These are phyloP conservation scores for Drosophila nebulosa DNA, from an alignment of 1,140 invertebrate species.

Conservation along the genomic window DNA sequence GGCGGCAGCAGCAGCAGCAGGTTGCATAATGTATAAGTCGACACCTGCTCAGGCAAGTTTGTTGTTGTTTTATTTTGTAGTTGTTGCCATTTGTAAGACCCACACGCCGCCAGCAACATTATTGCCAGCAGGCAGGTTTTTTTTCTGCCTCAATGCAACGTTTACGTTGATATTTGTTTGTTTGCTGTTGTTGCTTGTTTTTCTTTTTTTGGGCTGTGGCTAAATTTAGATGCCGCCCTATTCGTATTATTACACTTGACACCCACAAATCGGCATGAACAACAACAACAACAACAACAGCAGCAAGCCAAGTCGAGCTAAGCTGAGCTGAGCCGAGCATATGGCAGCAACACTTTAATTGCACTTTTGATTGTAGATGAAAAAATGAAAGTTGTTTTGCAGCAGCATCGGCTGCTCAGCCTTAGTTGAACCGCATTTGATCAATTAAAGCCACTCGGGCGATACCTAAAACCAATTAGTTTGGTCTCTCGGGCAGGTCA, in stretches of 20 bases:
- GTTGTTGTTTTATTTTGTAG: conserved; percentile 4
- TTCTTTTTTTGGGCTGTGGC: conserved; percentile 31
- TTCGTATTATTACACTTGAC: conserved; percentile 68
- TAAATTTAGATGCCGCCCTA: conserved; percentile 76
- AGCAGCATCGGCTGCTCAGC: conserved; percentile 22
- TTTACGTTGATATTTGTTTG: conserved; percentile 13
- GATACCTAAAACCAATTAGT: conserved; percentile 63
- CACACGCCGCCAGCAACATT: conserved; percentile 49
- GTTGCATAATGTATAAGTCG: conserved; percentile 72
- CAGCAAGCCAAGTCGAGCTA: no score
- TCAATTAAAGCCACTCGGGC: conserved; percentile 64
- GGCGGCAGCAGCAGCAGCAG: no score
- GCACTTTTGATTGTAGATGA: conserved; percentile 58
- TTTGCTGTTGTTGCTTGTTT: conserved; percentile 3
- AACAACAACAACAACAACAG: background rate
- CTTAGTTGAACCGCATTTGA: conserved; percentile 54
- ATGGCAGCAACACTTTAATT: conserved; percentile 72
- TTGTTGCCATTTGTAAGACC: conserved; percentile 64
- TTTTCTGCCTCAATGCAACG: conserved; percentile 37
- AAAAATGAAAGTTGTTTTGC: conserved; percentile 74
- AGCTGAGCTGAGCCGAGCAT: no score
- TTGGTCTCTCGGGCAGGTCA: conserved; percentile 46
- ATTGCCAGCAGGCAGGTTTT: conserved; percentile 55
- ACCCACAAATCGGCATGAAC: conserved; percentile 56
- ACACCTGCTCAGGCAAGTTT: conserved; percentile 62